Conservation (phyloP, 2,888 invertebrate genomes). For the Leptinotarsa tumamoca region DNA sequence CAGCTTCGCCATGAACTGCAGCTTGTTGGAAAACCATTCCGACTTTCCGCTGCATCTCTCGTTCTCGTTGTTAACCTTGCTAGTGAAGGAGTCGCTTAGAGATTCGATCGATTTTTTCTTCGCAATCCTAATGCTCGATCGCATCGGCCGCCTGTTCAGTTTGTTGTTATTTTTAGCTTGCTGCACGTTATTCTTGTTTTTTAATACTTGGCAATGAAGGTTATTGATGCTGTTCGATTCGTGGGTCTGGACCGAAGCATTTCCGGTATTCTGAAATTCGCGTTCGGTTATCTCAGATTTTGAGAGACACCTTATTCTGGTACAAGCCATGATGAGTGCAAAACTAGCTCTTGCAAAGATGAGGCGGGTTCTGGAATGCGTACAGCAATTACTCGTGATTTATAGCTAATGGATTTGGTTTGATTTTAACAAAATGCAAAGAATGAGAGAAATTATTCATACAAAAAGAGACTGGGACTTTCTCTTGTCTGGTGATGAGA, state of each 20-base stretch:
- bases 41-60: constrained; percentile 31
- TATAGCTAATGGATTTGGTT: too few relatives aligned
- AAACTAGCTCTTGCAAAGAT: neutral
- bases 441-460: too few relatives aligned
- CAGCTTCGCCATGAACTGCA: constrained; percentile 60
- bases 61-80: constrained; percentile 49
- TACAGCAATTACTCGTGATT: too few relatives aligned
- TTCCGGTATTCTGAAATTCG: constrained; percentile 23
- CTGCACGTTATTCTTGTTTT: constrained; percentile 22
- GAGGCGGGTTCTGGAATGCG: neutral
- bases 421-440: too few relatives aligned
- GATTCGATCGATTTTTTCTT: constrained; percentile 59
- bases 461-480: too few relatives aligned
- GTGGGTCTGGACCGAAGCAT: constrained; percentile 10
- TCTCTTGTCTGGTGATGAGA: too few relatives aligned
- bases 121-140: constrained; percentile 61
- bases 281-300: neutral
- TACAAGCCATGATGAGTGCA: neutral
- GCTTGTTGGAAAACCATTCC: constrained; percentile 54
- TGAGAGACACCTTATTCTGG: neutral
- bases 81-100: constrained; percentile 54
- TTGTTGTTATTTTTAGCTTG: constrained; percentile 39
- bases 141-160: constrained; percentile 52
- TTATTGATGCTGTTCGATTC: neutral
- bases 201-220: constrained; percentile 11